These are phyloP conservation scores for Maconellicoccus hirsutus DNA, from an alignment of 1,140 invertebrate species.

Conservation along the genomic window DNA sequence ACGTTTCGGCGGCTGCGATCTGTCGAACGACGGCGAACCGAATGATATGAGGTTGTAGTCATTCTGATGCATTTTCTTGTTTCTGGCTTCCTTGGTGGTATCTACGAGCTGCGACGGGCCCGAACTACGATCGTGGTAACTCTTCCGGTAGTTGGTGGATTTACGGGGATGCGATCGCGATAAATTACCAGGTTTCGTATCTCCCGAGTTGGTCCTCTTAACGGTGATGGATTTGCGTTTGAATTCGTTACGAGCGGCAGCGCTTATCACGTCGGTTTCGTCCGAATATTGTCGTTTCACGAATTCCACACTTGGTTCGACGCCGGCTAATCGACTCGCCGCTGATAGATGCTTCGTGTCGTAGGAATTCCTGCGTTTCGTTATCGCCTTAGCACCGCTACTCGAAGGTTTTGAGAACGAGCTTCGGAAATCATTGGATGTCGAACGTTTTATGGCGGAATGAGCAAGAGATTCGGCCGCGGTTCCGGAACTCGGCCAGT, in stretches of 20 bases:
- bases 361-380: constrained; percentile 1
- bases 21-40: neutral
- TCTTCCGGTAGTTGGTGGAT: neutral
- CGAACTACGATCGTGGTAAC: neutral
- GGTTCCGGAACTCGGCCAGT: no score
- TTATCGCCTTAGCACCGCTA: neutral
- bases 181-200: neutral
- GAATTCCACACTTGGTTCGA: neutral
- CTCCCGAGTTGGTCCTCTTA: neutral
- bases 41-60: no score
- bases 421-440: neutral
- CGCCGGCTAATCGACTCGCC: neutral
- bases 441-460: neutral
- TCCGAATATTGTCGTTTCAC: neutral
- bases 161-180: neutral
- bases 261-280: neutral
- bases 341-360: neutral
- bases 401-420: neutral
- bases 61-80: no score
- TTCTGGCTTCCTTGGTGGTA: neutral
- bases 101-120: neutral
- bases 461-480: neutral
- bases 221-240: neutral
- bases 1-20: neutral
- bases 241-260: neutral